Conservation (phyloP, 2,888 invertebrate species). For the Cheiracanthium punctorium region DNA sequence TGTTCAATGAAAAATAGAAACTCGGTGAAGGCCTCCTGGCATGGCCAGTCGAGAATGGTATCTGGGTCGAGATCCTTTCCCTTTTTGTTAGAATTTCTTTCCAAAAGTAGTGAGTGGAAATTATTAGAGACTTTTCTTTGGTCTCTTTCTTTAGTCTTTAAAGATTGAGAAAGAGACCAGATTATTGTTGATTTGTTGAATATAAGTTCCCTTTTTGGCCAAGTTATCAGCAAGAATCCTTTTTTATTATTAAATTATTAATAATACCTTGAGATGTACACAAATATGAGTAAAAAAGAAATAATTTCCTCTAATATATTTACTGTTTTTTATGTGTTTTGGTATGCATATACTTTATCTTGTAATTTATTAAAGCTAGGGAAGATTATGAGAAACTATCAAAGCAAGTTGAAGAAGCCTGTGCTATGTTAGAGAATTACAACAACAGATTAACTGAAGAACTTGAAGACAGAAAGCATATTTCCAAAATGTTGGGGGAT, state of each 20-base stretch:
- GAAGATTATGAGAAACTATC: constrained; percentile 87
- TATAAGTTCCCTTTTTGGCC: too few relatives aligned
- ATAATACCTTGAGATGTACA: not conserved
- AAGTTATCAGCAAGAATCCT: too few relatives aligned
- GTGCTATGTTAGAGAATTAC: constrained; percentile 89
- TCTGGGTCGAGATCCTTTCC: too few relatives aligned
- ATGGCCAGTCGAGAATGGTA: too few relatives aligned
- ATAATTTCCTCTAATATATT: not conserved
- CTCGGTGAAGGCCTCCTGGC: too few relatives aligned
- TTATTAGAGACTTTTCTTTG: too few relatives aligned
- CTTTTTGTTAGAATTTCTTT: too few relatives aligned
- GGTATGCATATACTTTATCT: not conserved
- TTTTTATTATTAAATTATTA: not conserved
- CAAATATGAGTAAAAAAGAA: not conserved
- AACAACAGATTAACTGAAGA: constrained; percentile 90
- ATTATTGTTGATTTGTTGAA: too few relatives aligned
- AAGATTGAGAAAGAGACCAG: too few relatives aligned
- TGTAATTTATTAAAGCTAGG: constrained; percentile 79
- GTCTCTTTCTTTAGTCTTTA: too few relatives aligned
- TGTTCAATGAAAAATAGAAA: too few relatives aligned
- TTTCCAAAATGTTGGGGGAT: constrained; percentile 90
- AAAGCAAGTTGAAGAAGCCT: constrained; percentile 90
- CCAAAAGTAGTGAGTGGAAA: too few relatives aligned
- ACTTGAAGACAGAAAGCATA: constrained; percentile 90
- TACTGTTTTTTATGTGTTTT: not conserved